These are phyloP conservation scores for Sphaerophoria rueppellii DNA, from an alignment of 2,888 invertebrate genomes.

Conservation along the genomic window DNA sequence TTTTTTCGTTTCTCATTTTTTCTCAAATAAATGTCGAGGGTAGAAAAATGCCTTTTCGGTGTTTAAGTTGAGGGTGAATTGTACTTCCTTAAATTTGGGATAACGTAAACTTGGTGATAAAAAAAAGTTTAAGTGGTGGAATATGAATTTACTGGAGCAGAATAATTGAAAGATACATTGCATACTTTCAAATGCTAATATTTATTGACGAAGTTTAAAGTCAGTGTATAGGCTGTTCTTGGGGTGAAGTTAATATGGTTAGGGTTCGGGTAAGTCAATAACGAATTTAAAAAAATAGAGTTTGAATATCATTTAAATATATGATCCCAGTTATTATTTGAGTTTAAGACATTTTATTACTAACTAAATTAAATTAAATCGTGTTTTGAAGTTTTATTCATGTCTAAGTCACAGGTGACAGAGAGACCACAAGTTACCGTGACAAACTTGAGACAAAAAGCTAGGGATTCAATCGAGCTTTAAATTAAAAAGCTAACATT, in stretches of 20 bases:
- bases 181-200: not conserved
- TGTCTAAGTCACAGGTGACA: no score
- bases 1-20: not conserved
- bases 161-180: not conserved
- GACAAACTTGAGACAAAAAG: no score
- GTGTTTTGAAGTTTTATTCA: no score
- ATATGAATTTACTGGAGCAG: not conserved
- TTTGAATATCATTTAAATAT: no score
- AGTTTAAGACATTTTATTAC: no score
- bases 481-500: no score
- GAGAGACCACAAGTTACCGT: no score
- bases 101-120: not conserved
- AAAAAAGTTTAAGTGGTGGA: not conserved
- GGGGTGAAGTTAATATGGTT: not conserved
- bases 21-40: not conserved
- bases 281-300: no score
- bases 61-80: not conserved
- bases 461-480: no score
- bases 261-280: no score
- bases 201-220: not conserved
- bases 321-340: no score
- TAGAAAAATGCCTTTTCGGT: not conserved
- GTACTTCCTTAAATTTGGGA: slow-evolving; percentile 1
- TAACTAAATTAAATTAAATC: no score
- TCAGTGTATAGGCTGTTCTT: not conserved